These are phyloP conservation scores for Melipona bicolor DNA, from an alignment of 2,888 invertebrate species.

Conservation along the genomic window DNA sequence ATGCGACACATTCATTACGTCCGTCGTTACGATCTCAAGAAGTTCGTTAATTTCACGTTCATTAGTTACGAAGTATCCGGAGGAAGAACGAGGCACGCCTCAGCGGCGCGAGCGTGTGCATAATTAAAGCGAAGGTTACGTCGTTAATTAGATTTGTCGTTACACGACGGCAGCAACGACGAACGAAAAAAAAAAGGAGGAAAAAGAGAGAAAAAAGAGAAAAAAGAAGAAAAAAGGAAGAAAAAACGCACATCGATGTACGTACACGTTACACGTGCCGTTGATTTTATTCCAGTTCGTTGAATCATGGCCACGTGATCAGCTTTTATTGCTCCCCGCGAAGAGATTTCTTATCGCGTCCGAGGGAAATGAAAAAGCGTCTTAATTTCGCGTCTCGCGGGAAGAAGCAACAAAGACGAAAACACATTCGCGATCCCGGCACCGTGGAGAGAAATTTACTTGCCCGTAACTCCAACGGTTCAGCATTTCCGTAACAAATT, in stretches of 20 bases:
- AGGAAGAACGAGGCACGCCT: neutral
- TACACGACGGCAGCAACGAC: neutral
- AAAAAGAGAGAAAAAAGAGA: too few relatives aligned
- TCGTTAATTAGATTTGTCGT: conserved; percentile 38
- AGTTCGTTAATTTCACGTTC: conserved; percentile 44
- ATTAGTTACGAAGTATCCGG: conserved; percentile 22
- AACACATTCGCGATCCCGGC: neutral
- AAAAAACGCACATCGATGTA: neutral
- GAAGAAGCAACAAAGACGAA: neutral
- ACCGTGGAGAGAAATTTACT: conserved; percentile 40
- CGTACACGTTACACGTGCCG: conserved; percentile 4
- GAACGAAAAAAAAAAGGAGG: too few relatives aligned
- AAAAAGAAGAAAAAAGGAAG: neutral
- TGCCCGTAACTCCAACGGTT: conserved; percentile 19
- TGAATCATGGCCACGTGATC: conserved; percentile 12
- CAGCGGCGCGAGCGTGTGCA: neutral
- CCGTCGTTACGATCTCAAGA: conserved; percentile 24
- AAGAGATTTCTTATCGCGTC: conserved; percentile 32
- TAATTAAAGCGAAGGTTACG: conserved; percentile 32
- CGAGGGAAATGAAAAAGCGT: neutral
- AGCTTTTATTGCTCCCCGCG: conserved; percentile 34
- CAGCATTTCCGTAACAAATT: conserved; percentile 39
- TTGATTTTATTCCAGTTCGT: conserved; percentile 10
- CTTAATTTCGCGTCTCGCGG: neutral
- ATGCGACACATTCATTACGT: conserved; percentile 23